These are phyloP conservation scores for Lutraria lutraria DNA, from an alignment of 2,888 invertebrate species.

Conservation along the genomic window DNA sequence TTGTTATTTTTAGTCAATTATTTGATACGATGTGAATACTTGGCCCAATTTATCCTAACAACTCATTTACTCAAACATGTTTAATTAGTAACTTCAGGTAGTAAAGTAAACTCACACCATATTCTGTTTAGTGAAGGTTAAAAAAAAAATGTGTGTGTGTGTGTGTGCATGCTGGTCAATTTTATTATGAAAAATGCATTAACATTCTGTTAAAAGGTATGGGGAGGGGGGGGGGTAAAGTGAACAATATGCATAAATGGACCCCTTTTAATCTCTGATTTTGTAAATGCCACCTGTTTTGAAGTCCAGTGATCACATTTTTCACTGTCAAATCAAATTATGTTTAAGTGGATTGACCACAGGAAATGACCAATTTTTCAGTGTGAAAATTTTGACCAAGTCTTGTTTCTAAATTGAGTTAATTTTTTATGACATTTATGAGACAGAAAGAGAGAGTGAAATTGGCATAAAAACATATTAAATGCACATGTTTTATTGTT, in stretches of 20 bases:
- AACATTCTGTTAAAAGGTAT: background rate
- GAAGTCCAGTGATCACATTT: constrained; percentile 18
- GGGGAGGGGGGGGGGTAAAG: background rate
- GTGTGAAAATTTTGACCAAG: constrained; percentile 24
- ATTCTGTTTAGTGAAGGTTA: background rate
- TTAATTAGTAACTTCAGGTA: background rate
- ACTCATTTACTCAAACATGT: background rate
- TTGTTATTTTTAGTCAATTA: constrained; percentile 13
- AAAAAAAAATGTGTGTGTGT: background rate
- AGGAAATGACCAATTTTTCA: constrained; percentile 29
- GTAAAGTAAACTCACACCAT: background rate
- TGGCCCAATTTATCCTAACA: background rate
- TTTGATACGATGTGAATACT: background rate
- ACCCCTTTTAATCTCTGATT: background rate
- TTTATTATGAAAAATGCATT: background rate
- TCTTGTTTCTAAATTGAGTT: constrained; percentile 9
- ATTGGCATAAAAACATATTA: background rate
- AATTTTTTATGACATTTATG: constrained; percentile 29
- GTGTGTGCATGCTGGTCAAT: background rate
- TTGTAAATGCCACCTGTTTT: constrained; percentile 23
- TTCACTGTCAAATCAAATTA: constrained; percentile 33
- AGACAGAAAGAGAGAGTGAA: background rate
- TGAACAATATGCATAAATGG: background rate
- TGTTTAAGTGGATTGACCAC: constrained; percentile 25
- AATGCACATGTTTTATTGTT: constrained; percentile 15